Percentiles rank a stretch among this genome's conserved stretches.
These are phyloP conservation scores for Acheta domesticus DNA, from an alignment of 2,888 invertebrate genomes.

Conservation along the genomic window DNA sequence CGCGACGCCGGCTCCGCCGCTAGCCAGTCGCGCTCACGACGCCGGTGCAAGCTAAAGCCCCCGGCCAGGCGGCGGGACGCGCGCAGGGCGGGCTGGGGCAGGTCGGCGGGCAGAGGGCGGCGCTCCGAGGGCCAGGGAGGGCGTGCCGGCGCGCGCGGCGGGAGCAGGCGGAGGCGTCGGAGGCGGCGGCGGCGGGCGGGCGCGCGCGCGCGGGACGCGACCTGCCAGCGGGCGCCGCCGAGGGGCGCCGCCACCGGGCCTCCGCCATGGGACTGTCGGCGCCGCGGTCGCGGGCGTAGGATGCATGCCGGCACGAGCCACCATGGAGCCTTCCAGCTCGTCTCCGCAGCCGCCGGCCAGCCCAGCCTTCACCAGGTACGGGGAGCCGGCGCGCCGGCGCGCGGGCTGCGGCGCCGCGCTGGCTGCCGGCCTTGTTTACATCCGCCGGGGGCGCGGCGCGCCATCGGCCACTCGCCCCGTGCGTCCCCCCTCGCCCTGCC, in stretches of 20 bases:
- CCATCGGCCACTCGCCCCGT: neutral
- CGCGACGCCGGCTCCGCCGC: slow-evolving; percentile 56
- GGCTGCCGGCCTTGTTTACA: neutral
- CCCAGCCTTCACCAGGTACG: slow-evolving; percentile 8
- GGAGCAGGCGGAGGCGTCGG: neutral
- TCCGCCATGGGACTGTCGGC: neutral
- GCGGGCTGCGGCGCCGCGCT: neutral
- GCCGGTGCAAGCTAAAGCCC: slow-evolving; percentile 67
- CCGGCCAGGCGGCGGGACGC: slow-evolving; percentile 61
- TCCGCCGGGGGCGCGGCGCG: slow-evolving; percentile 4
- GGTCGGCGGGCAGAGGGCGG: neutral
- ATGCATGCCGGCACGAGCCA: neutral
- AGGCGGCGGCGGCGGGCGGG: neutral
- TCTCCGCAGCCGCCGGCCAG: slow-evolving; percentile 5
- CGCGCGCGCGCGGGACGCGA: neutral
- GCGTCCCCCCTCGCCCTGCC: neutral
- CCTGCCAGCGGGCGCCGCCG: slow-evolving; percentile 8
- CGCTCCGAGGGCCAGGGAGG: neutral
- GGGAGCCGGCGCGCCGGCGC: neutral
- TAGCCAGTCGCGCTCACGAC: slow-evolving; percentile 50
- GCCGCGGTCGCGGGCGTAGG: neutral
- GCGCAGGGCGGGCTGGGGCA: slow-evolving; percentile 9
- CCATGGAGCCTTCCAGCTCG: slow-evolving; percentile 9
- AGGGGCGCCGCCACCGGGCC: neutral
- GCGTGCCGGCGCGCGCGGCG: neutral